Evolutionary conservation across 2,888 invertebrate genomes (phyloP), one percentile per base, ranked within the genome.

Genomic region (Stratiomys singularior): DNA sequence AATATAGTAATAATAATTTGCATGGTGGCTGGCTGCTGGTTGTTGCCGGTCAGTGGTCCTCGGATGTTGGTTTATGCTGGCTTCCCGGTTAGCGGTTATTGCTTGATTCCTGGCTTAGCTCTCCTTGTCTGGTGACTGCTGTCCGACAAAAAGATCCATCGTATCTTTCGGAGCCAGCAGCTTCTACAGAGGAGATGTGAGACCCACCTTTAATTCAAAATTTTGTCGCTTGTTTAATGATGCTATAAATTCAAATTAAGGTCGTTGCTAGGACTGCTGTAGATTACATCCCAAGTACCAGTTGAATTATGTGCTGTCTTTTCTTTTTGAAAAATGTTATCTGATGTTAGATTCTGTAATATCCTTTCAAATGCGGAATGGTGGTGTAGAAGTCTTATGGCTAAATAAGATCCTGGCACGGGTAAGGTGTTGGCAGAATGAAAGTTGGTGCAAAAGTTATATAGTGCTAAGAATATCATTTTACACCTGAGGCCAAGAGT

Each of bases 171-270:
- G 47, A 21, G 60, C 25, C 23, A 37, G 37, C 37, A 37, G 37
- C 37, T 37, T 37, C 37, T 5, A 3, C 37, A 37, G 37, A 37
- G 37, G 37, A 37, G 52, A 52, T 60, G 18, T 11, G 23, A 21
- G 0, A 25, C 25, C 25, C 69, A 23, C 47, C 47, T 47, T 69
- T 69, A 44, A 69, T 69, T 69, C 69, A 69, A 47, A 69, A 69
- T 69, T 69, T 69, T 69, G 69, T 69, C 69, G 69, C 69, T 46
- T 47, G 27, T 69, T 69, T 69, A 69, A 69, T 69, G 46, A 69
- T 69, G 69, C 30, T 44, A 69, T 69, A 69, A 69, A 69, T 69
- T 69, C 69, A 69, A 69, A 69, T 69, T 69, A 69, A 69, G 69
- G 69, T 69, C 69, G 47, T 47, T 5, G 46, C 18, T 25, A 18